phyloP scores from a whole-genome alignment of 2,797 vertebrate genomes.

The Neomorphus geoffroyi region DNA sequence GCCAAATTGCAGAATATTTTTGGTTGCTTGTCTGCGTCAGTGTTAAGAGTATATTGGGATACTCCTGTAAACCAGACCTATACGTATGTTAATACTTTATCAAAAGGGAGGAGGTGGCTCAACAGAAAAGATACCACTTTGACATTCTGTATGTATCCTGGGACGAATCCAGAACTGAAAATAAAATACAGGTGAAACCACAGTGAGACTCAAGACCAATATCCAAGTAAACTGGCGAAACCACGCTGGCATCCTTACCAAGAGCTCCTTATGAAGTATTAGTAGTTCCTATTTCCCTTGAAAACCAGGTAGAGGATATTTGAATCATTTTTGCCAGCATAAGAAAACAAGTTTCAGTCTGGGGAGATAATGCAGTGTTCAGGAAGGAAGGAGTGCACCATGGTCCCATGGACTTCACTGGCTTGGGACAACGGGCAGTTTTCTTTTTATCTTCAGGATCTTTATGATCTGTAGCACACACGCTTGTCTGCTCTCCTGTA shows the following conservation, averaged over 20 bases:
- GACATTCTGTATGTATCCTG: not conserved
- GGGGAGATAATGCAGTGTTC: not conserved
- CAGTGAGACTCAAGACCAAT: not conserved
- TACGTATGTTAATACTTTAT: not conserved
- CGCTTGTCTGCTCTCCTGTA: not conserved
- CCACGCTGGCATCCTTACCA: not conserved
- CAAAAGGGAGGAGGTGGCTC: not conserved
- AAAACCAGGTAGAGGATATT: not conserved
- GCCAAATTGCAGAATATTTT: not conserved
- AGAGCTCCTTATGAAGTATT: not conserved
- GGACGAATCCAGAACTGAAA: not conserved
- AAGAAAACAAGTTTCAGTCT: not conserved
- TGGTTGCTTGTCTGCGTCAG: not conserved
- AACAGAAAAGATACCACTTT: not conserved
- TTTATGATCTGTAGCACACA: fast-evolving
- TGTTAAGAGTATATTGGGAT: not conserved
- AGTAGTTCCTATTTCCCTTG: not conserved
- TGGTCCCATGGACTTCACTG: not conserved
- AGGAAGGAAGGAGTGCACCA: not conserved
- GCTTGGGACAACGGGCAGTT: fast-evolving
- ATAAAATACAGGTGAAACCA: conserved; percentile 17
- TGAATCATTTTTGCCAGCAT: not conserved
- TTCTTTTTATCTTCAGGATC: not conserved
- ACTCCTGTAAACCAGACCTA: not conserved
- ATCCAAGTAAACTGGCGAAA: not conserved